Evolutionary conservation across 2,113 vertebrate genomes (phyloP).

Genomic region (Raja brachyura): DNA sequence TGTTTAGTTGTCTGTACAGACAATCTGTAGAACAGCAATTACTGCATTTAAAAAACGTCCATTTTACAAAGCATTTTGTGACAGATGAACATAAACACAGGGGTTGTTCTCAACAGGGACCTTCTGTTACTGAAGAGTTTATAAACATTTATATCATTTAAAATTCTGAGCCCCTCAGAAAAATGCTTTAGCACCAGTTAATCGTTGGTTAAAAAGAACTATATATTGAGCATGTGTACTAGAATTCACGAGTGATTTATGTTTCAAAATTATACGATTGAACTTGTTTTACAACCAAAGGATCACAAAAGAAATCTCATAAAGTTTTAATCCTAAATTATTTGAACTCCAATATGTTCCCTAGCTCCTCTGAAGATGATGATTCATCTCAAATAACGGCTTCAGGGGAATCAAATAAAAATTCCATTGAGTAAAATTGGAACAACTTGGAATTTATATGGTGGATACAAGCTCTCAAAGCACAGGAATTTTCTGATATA

Average conservation of each 20-base stretch:
- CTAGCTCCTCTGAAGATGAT: neutral
- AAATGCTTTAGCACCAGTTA: neutral
- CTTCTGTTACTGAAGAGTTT: neutral
- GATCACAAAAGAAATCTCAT: neutral
- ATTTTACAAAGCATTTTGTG: neutral
- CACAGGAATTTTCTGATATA: too few species aligned
- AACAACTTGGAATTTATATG: neutral
- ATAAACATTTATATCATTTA: neutral
- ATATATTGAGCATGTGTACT: neutral
- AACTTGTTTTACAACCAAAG: neutral
- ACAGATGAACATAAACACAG: neutral
- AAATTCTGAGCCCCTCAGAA: neutral
- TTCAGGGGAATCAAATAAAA: neutral
- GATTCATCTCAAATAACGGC: neutral
- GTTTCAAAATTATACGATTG: neutral
- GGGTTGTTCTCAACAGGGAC: neutral
- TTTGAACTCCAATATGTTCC: neutral
- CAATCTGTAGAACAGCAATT: neutral
- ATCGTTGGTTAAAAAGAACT: neutral
- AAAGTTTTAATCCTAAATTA: neutral
- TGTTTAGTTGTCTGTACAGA: too few species aligned
- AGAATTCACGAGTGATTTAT: neutral
- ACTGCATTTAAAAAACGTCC: neutral
- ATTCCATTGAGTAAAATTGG: neutral
- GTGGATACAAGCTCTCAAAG: neutral